These are phyloP conservation scores for Doryteuthis pealeii DNA, from an alignment of 1,140 invertebrate species.

Conservation along the genomic window DNA sequence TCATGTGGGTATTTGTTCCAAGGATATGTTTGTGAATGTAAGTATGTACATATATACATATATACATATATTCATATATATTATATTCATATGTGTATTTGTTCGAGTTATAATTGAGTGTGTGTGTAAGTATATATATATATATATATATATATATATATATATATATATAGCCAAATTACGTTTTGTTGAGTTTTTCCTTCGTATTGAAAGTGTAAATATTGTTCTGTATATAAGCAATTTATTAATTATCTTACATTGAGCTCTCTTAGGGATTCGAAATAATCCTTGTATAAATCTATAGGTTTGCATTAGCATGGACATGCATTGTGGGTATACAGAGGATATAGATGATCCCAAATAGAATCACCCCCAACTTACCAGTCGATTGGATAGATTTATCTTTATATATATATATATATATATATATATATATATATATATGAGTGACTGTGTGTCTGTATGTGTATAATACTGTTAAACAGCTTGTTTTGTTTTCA, in stretches of 20 bases:
- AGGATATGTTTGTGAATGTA: background rate
- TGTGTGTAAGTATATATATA: background rate
- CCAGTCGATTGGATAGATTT: no score
- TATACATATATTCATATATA: background rate
- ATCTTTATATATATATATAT: no score
- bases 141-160: background rate
- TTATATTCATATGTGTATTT: background rate
- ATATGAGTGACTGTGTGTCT: background rate
- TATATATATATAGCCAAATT: slow-evolving; percentile 1
- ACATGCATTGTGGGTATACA: no score
- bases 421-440: background rate
- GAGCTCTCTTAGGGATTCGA: no score
- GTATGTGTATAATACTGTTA: background rate
- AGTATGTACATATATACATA: background rate
- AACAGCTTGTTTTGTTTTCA: background rate
- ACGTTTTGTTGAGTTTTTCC: no score
- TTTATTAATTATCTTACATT: no score
- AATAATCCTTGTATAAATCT: no score
- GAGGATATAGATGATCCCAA: no score
- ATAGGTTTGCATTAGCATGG: no score
- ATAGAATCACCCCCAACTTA: no score
- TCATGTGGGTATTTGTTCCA: background rate
- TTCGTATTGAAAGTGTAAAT: no score
- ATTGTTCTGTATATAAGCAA: no score
- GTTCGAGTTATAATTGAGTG: background rate